Conservation (phyloP, 2,113 vertebrate species). For the Elaphurus davidianus region DNA sequence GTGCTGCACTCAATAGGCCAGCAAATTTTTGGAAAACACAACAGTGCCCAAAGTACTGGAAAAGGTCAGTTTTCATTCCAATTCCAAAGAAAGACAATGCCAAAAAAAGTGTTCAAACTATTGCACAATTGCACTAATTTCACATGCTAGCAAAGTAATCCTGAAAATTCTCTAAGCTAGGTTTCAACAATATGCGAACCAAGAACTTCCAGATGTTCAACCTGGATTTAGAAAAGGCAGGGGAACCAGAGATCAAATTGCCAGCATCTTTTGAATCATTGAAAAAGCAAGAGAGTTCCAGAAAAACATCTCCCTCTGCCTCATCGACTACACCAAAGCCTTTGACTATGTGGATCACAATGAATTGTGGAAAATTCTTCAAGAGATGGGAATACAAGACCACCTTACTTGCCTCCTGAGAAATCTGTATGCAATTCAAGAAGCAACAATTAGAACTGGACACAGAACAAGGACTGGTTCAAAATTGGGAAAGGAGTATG, state of each 20-base stretch:
- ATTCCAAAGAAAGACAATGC: background rate
- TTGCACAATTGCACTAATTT: background rate
- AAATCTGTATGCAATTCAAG: background rate
- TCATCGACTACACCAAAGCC: rapidly evolving
- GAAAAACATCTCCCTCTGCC: background rate
- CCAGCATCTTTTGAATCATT: background rate
- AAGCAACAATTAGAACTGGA: background rate
- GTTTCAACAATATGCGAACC: background rate
- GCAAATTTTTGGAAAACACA: background rate
- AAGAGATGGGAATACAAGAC: background rate
- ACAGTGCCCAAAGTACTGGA: background rate
- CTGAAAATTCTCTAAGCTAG: background rate
- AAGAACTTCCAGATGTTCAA: background rate
- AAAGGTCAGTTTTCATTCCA: background rate
- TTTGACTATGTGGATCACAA: background rate
- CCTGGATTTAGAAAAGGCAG: background rate
- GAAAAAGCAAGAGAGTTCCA: background rate
- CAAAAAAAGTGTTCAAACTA: background rate
- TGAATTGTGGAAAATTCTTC: background rate
- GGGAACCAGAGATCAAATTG: background rate
- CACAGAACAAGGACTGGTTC: background rate
- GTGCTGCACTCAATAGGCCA: background rate
- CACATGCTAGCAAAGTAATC: background rate
- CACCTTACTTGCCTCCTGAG: background rate
- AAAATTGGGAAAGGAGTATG: background rate